Evolutionary conservation across 2,797 vertebrate species (phyloP), one percentile per base, ranked within the genome.

Genomic region (Cyclura pinguis): DNA sequence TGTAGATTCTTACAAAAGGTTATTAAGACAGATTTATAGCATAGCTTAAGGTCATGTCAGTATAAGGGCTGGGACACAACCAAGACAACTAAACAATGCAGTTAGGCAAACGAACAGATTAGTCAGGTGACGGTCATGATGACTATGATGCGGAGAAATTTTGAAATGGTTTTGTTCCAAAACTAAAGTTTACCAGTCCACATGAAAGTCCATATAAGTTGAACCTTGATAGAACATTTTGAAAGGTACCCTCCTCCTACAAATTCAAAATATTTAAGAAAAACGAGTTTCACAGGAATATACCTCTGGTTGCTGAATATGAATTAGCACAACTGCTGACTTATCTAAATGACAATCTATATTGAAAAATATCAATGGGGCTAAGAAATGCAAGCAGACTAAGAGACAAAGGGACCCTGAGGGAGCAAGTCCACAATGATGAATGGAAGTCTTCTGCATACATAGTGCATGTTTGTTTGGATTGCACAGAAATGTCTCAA

Each of bases 401-500:
- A 84, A 67, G 74, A 69, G 29, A 50, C 29, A 91, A 42, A 47
- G 38, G 78, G 7, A 16, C 67, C 64, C 62, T 9, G 35, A 32
- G 35, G n/a, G 77, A 83, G 73, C 88, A 4, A 84, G 64, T 0
- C 67, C 8, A 88, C 20, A 52, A 52, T 85, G 0, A 87, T 85
- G 87, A 94, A 92, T 16, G 3, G 13, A 87, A 78, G 4, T 59
- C 22, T 91, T 59, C 85, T 81, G 57, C 85, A n/a, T 20, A 86
- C 38, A 82, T 76, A 90, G 35, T 67, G 35, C n/a, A 38, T 78
- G 64, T 52, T 35, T 92, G 59, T 88, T 69, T 42, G 50, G 0
- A n/a, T 59, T 83, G 64, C 87, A 85, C 2, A 29, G 29, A 73
- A 74, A 67, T 5, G 32, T n/a, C 89, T 92, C 57, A 38, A 16